Percentiles rank a stretch among this genome's conserved stretches.
phyloP scores from a whole-genome alignment of 2,888 invertebrate genomes.

The Oxytorus armatus region DNA sequence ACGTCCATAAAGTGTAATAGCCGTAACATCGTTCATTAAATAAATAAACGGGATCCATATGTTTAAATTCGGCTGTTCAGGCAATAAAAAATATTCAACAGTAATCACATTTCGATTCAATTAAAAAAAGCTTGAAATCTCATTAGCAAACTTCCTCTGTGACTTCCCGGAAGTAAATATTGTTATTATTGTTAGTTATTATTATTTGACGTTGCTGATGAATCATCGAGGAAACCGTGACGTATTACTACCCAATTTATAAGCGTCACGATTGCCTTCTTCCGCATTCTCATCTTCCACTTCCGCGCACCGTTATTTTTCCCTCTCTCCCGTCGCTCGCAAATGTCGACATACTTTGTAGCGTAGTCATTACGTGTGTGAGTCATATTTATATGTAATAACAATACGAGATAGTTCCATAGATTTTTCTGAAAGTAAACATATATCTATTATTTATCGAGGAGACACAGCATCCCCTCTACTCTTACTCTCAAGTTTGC shows the following conservation, averaged over 20 bases:
- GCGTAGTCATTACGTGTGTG: constrained; percentile 5
- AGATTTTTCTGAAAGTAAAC: too few relatives aligned
- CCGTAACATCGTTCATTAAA: too few relatives aligned
- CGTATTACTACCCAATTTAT: constrained; percentile 22
- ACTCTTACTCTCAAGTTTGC: too few relatives aligned
- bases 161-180: too few relatives aligned
- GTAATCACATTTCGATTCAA: too few relatives aligned
- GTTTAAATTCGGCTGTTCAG: too few relatives aligned
- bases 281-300: constrained; percentile 55
- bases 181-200: constrained; percentile 17
- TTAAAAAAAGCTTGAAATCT: too few relatives aligned
- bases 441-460: not conserved
- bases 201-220: not conserved
- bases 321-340: not conserved
- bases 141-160: too few relatives aligned
- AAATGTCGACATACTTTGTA: constrained; percentile 15
- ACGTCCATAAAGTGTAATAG: too few relatives aligned
- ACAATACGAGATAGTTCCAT: too few relatives aligned
- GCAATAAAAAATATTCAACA: too few relatives aligned
- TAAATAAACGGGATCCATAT: too few relatives aligned
- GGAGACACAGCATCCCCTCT: not conserved
- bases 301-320: constrained; percentile 25
- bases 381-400: constrained; percentile 10
- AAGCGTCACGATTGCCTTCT: constrained; percentile 48
- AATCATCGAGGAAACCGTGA: constrained; percentile 53